phyloP scores from a whole-genome alignment of 2,113 vertebrate species.

The Drymodes brunneopygia region DNA sequence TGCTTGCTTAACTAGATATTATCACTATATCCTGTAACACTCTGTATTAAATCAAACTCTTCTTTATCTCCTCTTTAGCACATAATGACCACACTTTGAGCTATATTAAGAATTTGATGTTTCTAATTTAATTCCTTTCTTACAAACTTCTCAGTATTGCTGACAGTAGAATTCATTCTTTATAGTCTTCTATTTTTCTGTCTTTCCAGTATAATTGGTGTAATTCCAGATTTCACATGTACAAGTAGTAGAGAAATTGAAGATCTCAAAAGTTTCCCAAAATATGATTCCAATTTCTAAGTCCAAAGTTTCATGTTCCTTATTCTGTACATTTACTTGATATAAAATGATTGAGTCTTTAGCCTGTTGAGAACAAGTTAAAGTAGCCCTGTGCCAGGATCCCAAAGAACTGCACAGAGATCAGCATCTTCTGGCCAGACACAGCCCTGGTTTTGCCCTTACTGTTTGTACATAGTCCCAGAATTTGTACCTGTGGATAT shows the following conservation, averaged over 20 bases:
- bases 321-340: neutral
- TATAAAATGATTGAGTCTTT: neutral
- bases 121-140: neutral
- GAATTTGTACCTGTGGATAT: neutral
- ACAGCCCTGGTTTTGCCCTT: neutral
- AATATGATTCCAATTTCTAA: neutral
- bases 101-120: neutral
- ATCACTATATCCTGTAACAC: neutral
- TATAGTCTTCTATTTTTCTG: neutral
- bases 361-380: neutral
- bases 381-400: neutral
- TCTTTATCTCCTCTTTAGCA: neutral
- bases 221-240: neutral
- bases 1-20: neutral
- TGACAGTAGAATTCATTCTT: neutral
- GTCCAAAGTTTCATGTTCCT: neutral
- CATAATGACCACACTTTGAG: neutral
- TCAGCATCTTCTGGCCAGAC: neutral
- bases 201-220: neutral
- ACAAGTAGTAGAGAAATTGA: neutral
- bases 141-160: neutral
- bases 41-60: neutral
- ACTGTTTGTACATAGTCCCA: neutral
- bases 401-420: neutral
- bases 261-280: neutral